phyloP scores from a whole-genome alignment of 2,113 vertebrate species.

The Cricetomys ansorgei region DNA sequence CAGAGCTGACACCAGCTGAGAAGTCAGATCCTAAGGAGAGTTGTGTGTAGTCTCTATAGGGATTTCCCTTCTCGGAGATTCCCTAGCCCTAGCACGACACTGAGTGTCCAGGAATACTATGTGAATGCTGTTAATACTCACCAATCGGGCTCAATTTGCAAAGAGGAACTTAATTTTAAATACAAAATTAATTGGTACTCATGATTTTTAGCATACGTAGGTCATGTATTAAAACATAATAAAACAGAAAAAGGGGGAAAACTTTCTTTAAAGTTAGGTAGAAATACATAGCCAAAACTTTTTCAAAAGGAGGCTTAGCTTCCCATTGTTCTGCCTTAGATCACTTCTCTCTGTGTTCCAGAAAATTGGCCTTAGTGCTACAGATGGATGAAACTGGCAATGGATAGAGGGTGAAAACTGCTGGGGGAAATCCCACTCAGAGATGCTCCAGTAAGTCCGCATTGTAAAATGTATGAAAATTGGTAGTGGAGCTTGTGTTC shows the following conservation, averaged over 20 bases:
- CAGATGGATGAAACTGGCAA: neutral
- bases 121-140: neutral
- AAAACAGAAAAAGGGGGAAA: neutral
- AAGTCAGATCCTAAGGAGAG: neutral
- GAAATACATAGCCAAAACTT: neutral
- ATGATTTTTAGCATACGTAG: neutral
- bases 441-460: neutral
- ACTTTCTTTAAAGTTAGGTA: neutral
- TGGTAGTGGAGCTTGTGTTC: neutral
- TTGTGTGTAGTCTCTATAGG: neutral
- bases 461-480: constrained; percentile 4
- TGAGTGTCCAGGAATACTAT: neutral
- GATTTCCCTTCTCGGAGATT: neutral
- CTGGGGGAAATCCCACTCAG: constrained; percentile 43
- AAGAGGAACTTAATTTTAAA: constrained; percentile 32
- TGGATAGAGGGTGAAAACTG: neutral
- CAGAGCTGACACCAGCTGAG: neutral
- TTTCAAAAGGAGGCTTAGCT: neutral
- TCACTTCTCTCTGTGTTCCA: neutral
- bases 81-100: neutral
- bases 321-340: neutral
- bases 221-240: neutral
- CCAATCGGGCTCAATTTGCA: neutral
- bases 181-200: constrained; percentile 28
- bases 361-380: neutral